Base-by-base conservation (phyloP, 2,797 vertebrate genomes). In the Enoplosus armatus region DNA sequence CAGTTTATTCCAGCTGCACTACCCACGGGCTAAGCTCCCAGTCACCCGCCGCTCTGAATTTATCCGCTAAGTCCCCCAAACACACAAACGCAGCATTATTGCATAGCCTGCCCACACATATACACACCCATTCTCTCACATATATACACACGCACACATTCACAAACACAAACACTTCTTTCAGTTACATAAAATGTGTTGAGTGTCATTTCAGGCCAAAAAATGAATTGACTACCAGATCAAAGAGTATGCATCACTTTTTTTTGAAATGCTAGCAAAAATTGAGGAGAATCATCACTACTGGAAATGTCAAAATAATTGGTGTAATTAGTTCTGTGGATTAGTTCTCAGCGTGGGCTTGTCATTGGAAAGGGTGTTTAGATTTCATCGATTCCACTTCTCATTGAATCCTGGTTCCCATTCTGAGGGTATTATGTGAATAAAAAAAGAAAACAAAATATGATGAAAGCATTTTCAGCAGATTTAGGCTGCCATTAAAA, bases 1-100 rank as follows among this genome's bases (percentile, higher is more conserved):
- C 92, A 86, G 83, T 92, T 91, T 88, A 89, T 92, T 93, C 84
- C 85, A 87, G 83, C 84, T 80, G 85, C 83, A 68, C 81, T 86
- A 75, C 86, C 85, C 91, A 65, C 59, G 24, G 65, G 81, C 91
- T 94, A 92, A 94, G 93, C 93, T 93, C 77, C 80, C 80, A 87
- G 90, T 90, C 91, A 90, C 82, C 89, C 85, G 84, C 91, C 83
- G 73, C 87, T 91, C 87, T 67, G 82, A 90, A 90, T 92, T 87
- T 90, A 93, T 93, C 90, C 22, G 37, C 76, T 90, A 92, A 93
- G 90, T 92, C 91, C 83, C 82, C 48, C 74, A 87, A 88, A 91
- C 83, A 84, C 92, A 89, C 88, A 84, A 83, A 88, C 64, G 51
- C 75, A 85, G 87, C 86, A 80, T 86, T 91, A 92, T 87, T 87